Evolutionary conservation across 2,113 vertebrate genomes (phyloP).

Genomic region (Sturnira hondurensis): DNA sequence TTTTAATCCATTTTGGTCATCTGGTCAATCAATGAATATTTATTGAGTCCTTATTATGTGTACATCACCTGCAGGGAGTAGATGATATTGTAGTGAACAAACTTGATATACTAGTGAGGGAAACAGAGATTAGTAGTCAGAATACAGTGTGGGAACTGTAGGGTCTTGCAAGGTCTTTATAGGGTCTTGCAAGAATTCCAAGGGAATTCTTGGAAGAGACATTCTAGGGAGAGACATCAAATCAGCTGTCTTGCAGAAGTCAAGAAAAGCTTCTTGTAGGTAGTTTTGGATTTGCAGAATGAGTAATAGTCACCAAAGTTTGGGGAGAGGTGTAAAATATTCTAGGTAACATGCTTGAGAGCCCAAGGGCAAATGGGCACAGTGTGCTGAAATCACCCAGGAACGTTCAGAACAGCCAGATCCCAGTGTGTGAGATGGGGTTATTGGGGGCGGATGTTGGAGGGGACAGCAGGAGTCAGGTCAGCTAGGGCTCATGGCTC

Average conservation of each 20-base stretch:
- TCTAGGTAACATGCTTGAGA: background rate
- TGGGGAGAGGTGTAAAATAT: background rate
- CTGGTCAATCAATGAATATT: background rate
- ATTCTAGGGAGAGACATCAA: background rate
- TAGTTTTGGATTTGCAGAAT: background rate
- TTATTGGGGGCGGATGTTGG: background rate
- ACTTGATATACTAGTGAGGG: background rate
- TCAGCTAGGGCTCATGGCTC: background rate
- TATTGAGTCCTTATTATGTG: background rate
- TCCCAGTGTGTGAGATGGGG: too few relatives aligned
- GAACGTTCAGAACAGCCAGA: accelerated
- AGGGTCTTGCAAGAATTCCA: background rate
- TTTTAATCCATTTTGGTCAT: constrained; percentile 12
- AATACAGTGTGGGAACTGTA: background rate
- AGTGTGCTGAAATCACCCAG: background rate
- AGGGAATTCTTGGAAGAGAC: too few relatives aligned
- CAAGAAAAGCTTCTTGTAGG: background rate
- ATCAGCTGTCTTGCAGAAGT: background rate
- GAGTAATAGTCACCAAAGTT: background rate
- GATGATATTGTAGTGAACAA: background rate
- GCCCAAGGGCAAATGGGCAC: background rate
- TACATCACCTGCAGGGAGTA: background rate
- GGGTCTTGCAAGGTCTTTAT: background rate
- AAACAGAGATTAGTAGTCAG: background rate
- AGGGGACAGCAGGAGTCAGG: background rate